Evolutionary conservation across 2,888 invertebrate species (phyloP).

Genomic region (Lasioglossum morio): DNA sequence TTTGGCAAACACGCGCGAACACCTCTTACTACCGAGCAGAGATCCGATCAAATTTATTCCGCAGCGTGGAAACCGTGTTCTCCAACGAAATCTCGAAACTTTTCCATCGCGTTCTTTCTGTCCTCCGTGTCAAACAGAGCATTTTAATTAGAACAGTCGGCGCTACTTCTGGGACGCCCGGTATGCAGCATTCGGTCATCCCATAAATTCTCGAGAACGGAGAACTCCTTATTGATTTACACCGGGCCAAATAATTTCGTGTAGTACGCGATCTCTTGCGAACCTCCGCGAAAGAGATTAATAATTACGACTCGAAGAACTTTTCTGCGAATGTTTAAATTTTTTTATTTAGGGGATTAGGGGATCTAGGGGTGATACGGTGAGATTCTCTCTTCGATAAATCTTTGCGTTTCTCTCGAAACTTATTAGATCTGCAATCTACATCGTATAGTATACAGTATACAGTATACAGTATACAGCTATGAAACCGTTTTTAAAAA

Average conservation of each 20-base stretch:
- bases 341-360: not conserved
- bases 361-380: too few species aligned
- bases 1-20: conserved; percentile 7
- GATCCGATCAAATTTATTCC: conserved; percentile 6
- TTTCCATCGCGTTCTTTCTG: not conserved
- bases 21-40: not conserved
- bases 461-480: not conserved
- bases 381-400: not conserved
- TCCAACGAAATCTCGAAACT: not conserved
- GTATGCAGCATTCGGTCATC: not conserved
- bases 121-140: not conserved
- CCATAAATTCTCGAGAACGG: not conserved
- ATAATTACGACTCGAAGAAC: not conserved
- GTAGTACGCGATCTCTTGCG: not conserved
- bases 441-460: not conserved
- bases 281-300: too few species aligned
- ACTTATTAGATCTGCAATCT: not conserved
- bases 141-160: not conserved
- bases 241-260: conserved; percentile 2
- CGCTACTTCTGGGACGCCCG: not conserved
- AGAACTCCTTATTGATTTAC: conserved; percentile 4
- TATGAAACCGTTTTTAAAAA: not conserved
- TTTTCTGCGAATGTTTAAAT: too few species aligned
- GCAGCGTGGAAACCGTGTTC: not conserved
- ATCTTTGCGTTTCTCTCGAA: not conserved